These are phyloP conservation scores for Ptilodon capucinus DNA, from an alignment of 2,888 invertebrate species.

Conservation along the genomic window DNA sequence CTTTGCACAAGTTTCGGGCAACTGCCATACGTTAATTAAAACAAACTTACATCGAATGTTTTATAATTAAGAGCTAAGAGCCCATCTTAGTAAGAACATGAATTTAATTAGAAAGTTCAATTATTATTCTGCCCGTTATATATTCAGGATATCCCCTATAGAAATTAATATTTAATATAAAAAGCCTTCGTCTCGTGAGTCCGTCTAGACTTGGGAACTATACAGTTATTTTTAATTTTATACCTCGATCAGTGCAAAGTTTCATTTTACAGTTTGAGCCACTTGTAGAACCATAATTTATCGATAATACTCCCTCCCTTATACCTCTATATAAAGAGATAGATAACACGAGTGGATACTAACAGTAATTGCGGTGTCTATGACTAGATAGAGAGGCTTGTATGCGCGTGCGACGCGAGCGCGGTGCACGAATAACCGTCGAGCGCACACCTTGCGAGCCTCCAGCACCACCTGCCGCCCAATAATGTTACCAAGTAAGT, in stretches of 20 bases:
- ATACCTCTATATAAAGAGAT: no score
- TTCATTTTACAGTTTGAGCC: no score
- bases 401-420: conserved; percentile 41
- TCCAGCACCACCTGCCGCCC: conserved; percentile 49
- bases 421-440: conserved; percentile 46
- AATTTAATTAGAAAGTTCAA: not conserved
- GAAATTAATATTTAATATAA: not conserved
- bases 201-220: not conserved
- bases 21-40: not conserved
- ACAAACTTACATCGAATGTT: not conserved
- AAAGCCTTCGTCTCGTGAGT: no score
- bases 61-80: not conserved
- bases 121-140: not conserved
- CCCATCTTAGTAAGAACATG: not conserved
- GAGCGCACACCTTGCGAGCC: conserved; percentile 42
- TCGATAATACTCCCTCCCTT: no score
- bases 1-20: not conserved
- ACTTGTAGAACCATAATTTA: no score
- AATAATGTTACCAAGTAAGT: no score
- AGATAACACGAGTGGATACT: conserved; percentile 9
- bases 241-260: no score
- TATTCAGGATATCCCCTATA: not conserved
- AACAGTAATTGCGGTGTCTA: conserved; percentile 56
- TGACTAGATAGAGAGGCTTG: conserved; percentile 49
- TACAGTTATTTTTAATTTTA: not conserved